Conservation (phyloP, 2,888 invertebrate genomes). For the Protodeltote pygarga region DNA sequence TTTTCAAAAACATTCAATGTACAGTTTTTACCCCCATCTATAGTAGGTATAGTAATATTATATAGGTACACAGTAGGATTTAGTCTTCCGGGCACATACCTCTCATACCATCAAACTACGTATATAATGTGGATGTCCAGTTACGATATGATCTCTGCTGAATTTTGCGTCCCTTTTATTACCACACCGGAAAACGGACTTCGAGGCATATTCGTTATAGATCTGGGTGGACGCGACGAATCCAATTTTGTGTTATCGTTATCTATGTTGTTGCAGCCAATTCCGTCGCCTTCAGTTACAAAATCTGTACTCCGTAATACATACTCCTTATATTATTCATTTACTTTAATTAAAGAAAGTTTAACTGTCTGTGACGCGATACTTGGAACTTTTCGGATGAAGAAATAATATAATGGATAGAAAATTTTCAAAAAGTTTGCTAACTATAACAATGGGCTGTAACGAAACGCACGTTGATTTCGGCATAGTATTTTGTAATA, state of each 20-base stretch:
- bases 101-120: constrained; percentile 23
- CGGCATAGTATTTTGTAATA: too few species aligned
- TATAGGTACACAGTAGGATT: too few species aligned
- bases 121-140: constrained; percentile 31
- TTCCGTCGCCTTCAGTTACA: constrained; percentile 59
- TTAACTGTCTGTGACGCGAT: constrained; percentile 45
- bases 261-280: constrained; percentile 71
- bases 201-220: constrained; percentile 47
- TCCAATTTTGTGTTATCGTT: constrained; percentile 69
- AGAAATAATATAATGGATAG: background rate
- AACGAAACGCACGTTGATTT: too few species aligned
- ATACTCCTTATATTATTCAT: constrained; percentile 55
- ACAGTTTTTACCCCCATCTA: too few species aligned
- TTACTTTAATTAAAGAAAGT: constrained; percentile 47
- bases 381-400: constrained; percentile 7
- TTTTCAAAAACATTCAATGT: too few species aligned
- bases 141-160: constrained; percentile 34
- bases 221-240: constrained; percentile 55
- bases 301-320: constrained; percentile 57
- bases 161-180: constrained; percentile 45
- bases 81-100: constrained; percentile 9
- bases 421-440: background rate
- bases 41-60: too few species aligned
- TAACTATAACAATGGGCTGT: background rate
- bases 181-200: constrained; percentile 15